Percentiles rank a stretch among this genome's conserved stretches.
These are phyloP conservation scores for Palythoa heliodiscus DNA, from an alignment of 92 coral and sea anemone genomes.

Conservation along the genomic window DNA sequence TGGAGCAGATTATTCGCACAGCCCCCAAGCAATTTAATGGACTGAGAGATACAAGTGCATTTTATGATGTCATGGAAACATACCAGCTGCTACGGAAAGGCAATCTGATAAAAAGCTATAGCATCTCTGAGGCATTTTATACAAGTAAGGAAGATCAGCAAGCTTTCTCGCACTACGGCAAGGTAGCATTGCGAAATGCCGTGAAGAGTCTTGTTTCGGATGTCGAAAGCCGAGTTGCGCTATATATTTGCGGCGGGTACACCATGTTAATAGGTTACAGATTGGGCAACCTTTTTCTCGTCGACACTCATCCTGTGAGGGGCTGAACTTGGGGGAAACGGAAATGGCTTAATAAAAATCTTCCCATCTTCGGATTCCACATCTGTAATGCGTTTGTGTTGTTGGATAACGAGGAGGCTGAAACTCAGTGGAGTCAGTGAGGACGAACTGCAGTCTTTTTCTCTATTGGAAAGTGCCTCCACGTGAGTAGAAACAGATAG, in stretches of 20 bases:
- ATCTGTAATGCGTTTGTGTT: not conserved
- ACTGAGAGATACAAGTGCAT: not conserved
- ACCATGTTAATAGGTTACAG: not conserved
- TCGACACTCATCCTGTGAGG: not conserved
- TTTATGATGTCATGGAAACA: not conserved
- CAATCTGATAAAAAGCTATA: not conserved
- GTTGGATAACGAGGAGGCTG: not conserved
- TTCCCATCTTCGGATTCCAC: not conserved
- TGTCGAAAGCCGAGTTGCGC: not conserved
- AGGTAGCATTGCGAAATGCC: not conserved
- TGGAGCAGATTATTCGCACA: not conserved
- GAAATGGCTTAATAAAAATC: not conserved
- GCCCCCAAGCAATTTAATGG: not conserved
- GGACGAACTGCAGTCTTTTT: not conserved
- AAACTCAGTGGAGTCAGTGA: not conserved
- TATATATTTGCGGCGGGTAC: not conserved
- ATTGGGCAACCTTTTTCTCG: not conserved
- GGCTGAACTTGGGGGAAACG: not conserved
- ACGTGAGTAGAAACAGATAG: too few relatives aligned
- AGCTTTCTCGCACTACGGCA: not conserved
- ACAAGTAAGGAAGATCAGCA: not conserved
- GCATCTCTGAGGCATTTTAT: not conserved
- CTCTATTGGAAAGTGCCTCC: not conserved
- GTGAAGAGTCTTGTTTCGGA: not conserved
- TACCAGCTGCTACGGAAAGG: not conserved